Conservation (phyloP, 2,797 vertebrate species). For the Ispidina lecontei region DNA sequence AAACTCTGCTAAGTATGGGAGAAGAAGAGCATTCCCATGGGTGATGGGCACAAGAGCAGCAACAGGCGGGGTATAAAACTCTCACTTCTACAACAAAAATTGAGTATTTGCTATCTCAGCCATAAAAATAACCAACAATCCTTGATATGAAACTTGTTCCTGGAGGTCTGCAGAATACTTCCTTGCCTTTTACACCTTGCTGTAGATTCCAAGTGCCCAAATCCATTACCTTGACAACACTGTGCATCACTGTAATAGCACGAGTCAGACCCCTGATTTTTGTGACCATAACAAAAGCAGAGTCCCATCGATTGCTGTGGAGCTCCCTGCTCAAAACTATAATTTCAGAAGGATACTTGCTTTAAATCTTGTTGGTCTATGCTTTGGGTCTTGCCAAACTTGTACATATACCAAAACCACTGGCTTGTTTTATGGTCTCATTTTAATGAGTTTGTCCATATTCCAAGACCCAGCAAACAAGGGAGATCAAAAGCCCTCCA, state of each 20-base stretch:
- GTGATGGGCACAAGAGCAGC: neutral
- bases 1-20: neutral
- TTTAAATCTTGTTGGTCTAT: conserved; percentile 19
- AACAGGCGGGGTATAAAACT: neutral
- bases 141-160: conserved; percentile 2
- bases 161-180: neutral
- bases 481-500: neutral
- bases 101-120: neutral
- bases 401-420: neutral
- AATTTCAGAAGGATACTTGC: conserved; percentile 24
- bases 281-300: conserved; percentile 54
- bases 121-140: neutral
- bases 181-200: conserved; percentile 22
- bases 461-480: conserved; percentile 28
- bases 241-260: conserved; percentile 60
- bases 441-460: conserved; percentile 39
- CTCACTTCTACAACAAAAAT: neutral
- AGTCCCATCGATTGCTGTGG: conserved; percentile 47
- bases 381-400: conserved; percentile 26
- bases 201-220: conserved; percentile 25
- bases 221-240: conserved; percentile 67
- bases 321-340: conserved; percentile 10
- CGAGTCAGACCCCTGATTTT: neutral
- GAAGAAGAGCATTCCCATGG: neutral
- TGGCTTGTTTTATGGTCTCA: conserved; percentile 12